These are phyloP conservation scores for Pica pica DNA, from an alignment of 2,113 vertebrate species.

Conservation along the genomic window DNA sequence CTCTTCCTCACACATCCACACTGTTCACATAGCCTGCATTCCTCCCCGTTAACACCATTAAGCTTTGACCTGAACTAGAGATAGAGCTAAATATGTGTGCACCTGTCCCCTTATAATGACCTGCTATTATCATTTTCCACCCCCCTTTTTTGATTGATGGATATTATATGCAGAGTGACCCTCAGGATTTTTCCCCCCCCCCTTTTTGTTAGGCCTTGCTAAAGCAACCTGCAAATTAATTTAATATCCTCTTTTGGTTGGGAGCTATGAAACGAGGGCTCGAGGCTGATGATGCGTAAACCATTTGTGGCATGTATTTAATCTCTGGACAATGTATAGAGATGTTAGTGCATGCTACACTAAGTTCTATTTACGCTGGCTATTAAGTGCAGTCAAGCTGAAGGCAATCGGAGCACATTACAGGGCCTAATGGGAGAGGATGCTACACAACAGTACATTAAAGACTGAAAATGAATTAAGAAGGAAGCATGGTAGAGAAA, in stretches of 20 bases:
- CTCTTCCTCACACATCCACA: conserved; percentile 9
- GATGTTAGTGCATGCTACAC: conserved; percentile 88
- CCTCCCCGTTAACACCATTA: conserved; percentile 51
- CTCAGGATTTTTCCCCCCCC: background rate
- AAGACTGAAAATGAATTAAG: conserved; percentile 85
- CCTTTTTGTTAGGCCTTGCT: conserved; percentile 79
- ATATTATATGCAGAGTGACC: conserved; percentile 68
- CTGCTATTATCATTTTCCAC: conserved; percentile 63
- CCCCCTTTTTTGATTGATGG: conserved; percentile 70
- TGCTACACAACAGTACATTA: conserved; percentile 87
- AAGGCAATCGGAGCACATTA: conserved; percentile 85
- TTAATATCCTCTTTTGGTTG: conserved; percentile 85
- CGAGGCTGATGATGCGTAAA: conserved; percentile 85
- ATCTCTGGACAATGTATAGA: conserved; percentile 88
- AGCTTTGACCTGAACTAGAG: conserved; percentile 52
- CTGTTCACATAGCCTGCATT: conserved; percentile 38
- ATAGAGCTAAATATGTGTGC: conserved; percentile 51
- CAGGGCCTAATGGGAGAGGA: conserved; percentile 84
- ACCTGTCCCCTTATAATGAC: conserved; percentile 66
- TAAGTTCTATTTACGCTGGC: conserved; percentile 90
- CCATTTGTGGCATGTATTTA: conserved; percentile 88
- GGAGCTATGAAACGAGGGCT: conserved; percentile 81
- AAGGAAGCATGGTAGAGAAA: conserved; percentile 75
- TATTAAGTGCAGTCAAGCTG: conserved; percentile 88
- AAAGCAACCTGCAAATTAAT: conserved; percentile 90